Conservation (phyloP, 2,113 vertebrate genomes). For the Lagopus muta region DNA sequence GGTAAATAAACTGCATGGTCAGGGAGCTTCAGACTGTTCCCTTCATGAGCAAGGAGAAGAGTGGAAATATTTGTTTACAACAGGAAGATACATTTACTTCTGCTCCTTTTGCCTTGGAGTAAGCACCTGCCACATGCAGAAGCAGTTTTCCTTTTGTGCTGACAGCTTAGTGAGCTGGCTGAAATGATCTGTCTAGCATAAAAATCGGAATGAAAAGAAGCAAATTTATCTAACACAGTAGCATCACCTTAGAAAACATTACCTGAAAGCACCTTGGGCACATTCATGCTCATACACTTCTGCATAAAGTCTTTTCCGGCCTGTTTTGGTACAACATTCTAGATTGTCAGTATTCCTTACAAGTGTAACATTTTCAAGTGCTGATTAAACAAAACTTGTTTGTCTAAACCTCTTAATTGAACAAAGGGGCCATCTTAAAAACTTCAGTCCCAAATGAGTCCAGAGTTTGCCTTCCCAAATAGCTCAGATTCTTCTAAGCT, state of each 20-base stretch:
- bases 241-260: background rate
- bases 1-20: conserved; percentile 64
- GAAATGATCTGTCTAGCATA: background rate
- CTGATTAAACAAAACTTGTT: background rate
- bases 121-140: conserved; percentile 27
- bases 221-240: background rate
- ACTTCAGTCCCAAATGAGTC: background rate
- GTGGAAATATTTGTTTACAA: conserved; percentile 36
- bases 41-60: background rate
- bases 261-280: background rate
- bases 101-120: background rate
- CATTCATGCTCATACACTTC: background rate
- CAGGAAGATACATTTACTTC: background rate
- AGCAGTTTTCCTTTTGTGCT: background rate
- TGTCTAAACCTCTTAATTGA: background rate
- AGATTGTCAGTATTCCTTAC: background rate
- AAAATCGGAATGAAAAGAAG: background rate
- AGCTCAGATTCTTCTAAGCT: background rate
- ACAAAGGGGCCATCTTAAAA: background rate
- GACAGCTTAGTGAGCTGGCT: background rate
- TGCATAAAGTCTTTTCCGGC: background rate
- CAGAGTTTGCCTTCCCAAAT: conserved; percentile 40
- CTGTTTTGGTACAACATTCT: background rate
- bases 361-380: background rate
- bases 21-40: conserved; percentile 10